Percentiles rank a stretch among this genome's conserved stretches.
Evolutionary conservation across 2,113 vertebrate genomes (phyloP).

Genomic region (Nesogale talazaci): DNA sequence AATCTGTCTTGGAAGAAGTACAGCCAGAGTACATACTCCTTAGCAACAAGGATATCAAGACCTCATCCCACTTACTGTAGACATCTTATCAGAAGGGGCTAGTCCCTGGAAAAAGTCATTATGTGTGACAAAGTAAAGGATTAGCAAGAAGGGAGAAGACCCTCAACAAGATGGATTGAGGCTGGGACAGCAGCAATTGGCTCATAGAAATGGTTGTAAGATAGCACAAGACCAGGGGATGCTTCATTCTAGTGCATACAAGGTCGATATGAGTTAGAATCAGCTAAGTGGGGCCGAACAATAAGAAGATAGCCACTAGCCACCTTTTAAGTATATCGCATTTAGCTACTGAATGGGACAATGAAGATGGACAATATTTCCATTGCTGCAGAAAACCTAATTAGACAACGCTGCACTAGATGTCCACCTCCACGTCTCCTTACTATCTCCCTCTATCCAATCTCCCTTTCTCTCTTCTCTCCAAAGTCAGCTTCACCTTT

Average conservation of each 20-base stretch:
- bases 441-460: not conserved
- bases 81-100: not conserved
- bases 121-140: not conserved
- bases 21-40: not conserved
- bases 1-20: not conserved
- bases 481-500: not conserved
- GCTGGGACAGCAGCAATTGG: not conserved
- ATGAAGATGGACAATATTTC: not conserved
- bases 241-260: not conserved
- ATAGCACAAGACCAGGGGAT: not conserved
- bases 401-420: not conserved
- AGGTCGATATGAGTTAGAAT: not conserved
- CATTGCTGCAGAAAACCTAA: too few species aligned
- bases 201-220: not conserved
- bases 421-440: not conserved
- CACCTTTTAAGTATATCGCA: not conserved
- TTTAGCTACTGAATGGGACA: fast-evolving
- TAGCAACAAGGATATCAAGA: not conserved
- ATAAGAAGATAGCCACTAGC: not conserved
- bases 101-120: not conserved
- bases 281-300: not conserved
- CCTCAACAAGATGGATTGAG: not conserved
- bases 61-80: not conserved
- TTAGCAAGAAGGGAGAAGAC: not conserved
- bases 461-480: not conserved